Conservation (phyloP, 2,888 invertebrate species). For the Brachyopa scutellaris region DNA sequence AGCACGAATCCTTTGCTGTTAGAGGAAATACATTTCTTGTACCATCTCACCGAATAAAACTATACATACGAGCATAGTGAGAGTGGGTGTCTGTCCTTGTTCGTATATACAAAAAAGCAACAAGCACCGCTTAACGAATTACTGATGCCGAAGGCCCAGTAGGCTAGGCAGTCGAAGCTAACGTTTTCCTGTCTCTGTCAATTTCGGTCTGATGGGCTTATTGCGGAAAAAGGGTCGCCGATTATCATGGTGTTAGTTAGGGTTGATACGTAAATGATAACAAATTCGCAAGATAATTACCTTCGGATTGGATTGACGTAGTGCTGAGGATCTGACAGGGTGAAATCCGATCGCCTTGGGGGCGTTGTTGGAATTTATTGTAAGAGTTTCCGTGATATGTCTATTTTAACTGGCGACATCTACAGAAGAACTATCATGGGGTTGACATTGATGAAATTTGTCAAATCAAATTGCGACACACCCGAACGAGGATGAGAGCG, state of each 20-base stretch:
- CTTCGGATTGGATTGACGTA: conserved; percentile 1
- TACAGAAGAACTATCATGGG: too few species aligned
- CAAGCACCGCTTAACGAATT: conserved; percentile 42
- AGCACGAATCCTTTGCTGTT: conserved; percentile 34
- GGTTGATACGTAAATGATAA: conserved; percentile 50
- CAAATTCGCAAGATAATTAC: conserved; percentile 3
- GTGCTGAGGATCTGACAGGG: background rate
- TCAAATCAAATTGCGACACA: background rate
- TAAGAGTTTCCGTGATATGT: background rate
- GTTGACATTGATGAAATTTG: background rate
- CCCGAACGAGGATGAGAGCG: too few species aligned
- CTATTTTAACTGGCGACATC: background rate
- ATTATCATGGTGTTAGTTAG: conserved; percentile 21
- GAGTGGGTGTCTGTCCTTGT: background rate
- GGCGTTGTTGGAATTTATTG: background rate
- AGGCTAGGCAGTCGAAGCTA: background rate
- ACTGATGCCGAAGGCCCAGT: conserved; percentile 24
- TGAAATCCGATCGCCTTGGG: background rate
- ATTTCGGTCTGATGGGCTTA: conserved; percentile 18
- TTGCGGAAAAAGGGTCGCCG: conserved; percentile 3
- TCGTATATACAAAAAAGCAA: conserved; percentile 21
- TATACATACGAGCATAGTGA: background rate
- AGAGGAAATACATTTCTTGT: conserved; percentile 30
- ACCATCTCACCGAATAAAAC: background rate
- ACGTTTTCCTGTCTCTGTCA: background rate